Evolutionary conservation across 2,888 invertebrate species (phyloP), one percentile per base, ranked within the genome.

Genomic region (Prenolepis imparis): DNA sequence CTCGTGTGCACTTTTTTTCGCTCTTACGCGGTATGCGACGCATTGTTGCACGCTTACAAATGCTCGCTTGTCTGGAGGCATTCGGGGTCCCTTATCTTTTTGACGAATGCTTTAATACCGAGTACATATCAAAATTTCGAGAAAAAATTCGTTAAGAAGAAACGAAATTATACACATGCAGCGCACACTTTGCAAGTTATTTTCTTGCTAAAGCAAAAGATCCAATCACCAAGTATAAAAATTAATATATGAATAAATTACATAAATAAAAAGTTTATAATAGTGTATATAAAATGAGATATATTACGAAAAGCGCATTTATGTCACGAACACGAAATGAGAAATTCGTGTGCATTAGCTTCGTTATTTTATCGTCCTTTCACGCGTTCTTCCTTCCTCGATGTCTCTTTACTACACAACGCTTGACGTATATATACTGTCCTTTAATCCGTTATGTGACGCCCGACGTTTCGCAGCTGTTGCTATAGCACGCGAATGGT

Each of bases 391-490:
- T 44, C 41, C 44, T 81, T 39, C 41, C n/a, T 81, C 63, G 73
- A 41, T 21, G 48, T 39, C 28, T 74, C 61, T 61, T 63, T 44
- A 41, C 32, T 55, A 57, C n/a, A 66, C 24, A 67, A 66, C 24
- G 57, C 28, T 61, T 59, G 57, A 68, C 84, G 55, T 85, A 81
- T 84, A 81, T 84, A 41, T 41, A 63, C 55, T 80, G 82, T 85
- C 83, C 78, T 85, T 84, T 87, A 85, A 84, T 88, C 82, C 80
- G 66, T 83, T 85, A 82, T 84, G 83, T 72, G 57, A 63, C 61
- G 57, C 64, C 32, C 57, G 82, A 84, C 75, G 82, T 75, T 82
- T 64, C 86, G 68, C 78, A 83, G 67, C 57, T 64, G 61, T 84
- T 44, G 67, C 78, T 70, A 59, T 61, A 80, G 70, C 78, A 80